Evolutionary conservation across 2,888 invertebrate species (phyloP).

Genomic region (Branchellion lobata): DNA sequence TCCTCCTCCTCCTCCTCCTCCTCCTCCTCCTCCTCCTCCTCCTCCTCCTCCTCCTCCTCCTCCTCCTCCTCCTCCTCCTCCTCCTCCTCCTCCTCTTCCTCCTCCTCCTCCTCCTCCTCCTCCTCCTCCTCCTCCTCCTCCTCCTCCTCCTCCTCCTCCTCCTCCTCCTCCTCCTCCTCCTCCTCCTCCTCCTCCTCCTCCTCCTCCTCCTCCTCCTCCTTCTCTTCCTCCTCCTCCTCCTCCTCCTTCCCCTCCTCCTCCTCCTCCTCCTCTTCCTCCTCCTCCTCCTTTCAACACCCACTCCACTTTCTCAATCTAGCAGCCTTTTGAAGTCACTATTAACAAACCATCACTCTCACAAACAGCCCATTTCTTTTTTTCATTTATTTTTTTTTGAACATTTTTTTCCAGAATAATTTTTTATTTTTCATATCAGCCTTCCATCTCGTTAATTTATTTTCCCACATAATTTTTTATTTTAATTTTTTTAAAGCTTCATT

Average conservation of each 20-base stretch:
- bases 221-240: no score
- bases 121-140: background rate
- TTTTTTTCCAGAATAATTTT: no score
- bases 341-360: no score
- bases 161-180: background rate
- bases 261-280: background rate
- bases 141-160: constrained; percentile 18
- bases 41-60: background rate
- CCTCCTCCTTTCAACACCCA: background rate
- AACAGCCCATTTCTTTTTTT: no score
- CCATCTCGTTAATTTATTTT: no score
- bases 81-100: background rate
- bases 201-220: no score
- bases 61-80: background rate
- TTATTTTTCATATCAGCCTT: background rate
- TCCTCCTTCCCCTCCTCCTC: no score
- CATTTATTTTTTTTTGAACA: background rate
- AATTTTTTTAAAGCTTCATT: no score
- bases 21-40: background rate
- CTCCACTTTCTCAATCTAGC: background rate
- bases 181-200: background rate
- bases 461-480: no score
- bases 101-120: background rate
- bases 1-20: background rate
- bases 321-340: no score